phyloP scores from a whole-genome alignment of 2,888 invertebrate genomes.

The Orthosia cruda region DNA sequence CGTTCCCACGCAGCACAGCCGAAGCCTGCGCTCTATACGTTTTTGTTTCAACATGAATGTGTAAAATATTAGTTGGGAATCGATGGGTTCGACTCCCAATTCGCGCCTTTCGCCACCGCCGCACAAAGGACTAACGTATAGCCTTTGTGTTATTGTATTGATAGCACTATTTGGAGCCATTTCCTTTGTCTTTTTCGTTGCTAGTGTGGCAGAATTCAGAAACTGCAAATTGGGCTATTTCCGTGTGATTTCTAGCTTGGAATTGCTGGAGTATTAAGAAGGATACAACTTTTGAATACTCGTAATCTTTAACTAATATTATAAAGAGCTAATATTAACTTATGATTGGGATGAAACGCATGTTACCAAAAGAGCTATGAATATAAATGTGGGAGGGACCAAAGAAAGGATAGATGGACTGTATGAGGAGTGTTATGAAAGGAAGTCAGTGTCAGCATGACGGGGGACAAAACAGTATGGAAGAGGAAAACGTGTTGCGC shows the following conservation, averaged over 20 bases:
- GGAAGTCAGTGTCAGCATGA: too few relatives aligned
- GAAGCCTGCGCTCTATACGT: constrained; percentile 75
- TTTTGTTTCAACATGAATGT: constrained; percentile 82
- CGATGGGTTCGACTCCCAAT: constrained; percentile 75
- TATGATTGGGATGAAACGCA: too few relatives aligned
- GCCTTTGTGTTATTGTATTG: constrained; percentile 57
- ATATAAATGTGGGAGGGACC: too few relatives aligned
- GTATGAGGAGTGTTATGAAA: too few relatives aligned
- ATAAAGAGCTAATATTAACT: too few relatives aligned
- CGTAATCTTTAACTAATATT: too few relatives aligned
- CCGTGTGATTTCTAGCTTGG: constrained; percentile 10
- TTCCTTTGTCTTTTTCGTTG: constrained; percentile 29
- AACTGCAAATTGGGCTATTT: constrained; percentile 26
- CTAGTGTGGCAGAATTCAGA: constrained; percentile 3
- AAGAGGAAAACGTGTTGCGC: too few relatives aligned
- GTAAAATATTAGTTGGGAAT: constrained; percentile 84
- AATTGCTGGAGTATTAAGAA: neutral
- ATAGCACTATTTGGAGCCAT: constrained; percentile 28
- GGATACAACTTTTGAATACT: too few relatives aligned
- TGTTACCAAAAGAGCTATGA: too few relatives aligned
- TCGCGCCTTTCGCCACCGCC: constrained; percentile 58
- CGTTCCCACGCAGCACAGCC: constrained; percentile 41
- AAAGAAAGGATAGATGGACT: too few relatives aligned
- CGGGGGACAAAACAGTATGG: too few relatives aligned
- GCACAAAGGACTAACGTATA: constrained; percentile 59